These are phyloP conservation scores for Corythornis cristatus DNA, from an alignment of 2,113 vertebrate species.

Conservation along the genomic window DNA sequence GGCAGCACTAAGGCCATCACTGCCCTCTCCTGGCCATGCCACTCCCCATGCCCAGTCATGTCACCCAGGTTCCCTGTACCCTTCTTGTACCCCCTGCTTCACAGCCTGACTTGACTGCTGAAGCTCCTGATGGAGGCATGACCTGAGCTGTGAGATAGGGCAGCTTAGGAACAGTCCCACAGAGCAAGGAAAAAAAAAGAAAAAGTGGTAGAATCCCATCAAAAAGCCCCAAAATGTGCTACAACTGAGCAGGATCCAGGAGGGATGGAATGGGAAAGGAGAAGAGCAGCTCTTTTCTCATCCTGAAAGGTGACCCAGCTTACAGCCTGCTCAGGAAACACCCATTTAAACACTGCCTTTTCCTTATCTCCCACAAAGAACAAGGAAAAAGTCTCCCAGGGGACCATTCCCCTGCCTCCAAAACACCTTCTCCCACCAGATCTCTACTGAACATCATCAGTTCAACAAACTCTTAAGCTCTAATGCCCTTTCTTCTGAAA, in stretches of 20 bases:
- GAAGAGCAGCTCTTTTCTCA: too few relatives aligned
- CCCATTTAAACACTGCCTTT: not conserved
- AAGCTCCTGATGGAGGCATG: not conserved
- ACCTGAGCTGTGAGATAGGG: not conserved
- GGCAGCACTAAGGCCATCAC: not conserved
- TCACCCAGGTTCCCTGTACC: rapidly evolving
- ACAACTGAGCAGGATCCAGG: not conserved
- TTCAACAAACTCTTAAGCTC: not conserved
- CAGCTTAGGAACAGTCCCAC: not conserved
- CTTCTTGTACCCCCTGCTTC: not conserved
- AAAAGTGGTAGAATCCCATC: not conserved
- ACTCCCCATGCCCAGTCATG: not conserved
- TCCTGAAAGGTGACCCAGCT: not conserved
- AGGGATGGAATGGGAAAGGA: not conserved
- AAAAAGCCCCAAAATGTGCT: not conserved
- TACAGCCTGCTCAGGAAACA: not conserved
- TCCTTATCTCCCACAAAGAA: not conserved
- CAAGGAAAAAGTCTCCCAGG: not conserved
- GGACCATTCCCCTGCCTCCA: not conserved
- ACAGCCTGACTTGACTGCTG: not conserved
- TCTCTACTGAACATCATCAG: not conserved
- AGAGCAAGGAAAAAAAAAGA: not conserved
- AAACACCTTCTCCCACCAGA: not conserved
- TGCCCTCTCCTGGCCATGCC: not conserved
- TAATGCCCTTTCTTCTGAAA: not conserved